Evolutionary conservation across 2,888 invertebrate species (phyloP).

Genomic region (Lobophora halterata): DNA sequence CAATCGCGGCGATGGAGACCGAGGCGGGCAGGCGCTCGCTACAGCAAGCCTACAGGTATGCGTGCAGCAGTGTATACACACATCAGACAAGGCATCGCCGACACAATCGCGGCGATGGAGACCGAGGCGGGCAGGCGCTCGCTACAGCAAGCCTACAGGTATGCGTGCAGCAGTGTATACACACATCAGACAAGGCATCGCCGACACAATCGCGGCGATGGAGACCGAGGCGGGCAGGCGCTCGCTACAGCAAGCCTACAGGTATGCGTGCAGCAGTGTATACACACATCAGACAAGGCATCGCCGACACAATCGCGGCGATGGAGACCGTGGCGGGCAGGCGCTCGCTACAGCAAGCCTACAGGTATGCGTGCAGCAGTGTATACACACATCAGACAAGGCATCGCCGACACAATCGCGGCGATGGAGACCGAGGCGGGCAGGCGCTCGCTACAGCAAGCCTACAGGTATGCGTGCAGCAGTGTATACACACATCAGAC

Average conservation of each 20-base stretch:
- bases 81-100: conserved; percentile 58
- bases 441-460: too few species aligned
- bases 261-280: conserved; percentile 63
- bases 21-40: conserved; percentile 51
- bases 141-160: conserved; percentile 56
- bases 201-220: conserved; percentile 55
- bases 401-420: too few species aligned
- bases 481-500: too few species aligned
- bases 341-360: conserved; percentile 46
- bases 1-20: conserved; percentile 52
- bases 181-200: conserved; percentile 56
- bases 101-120: conserved; percentile 53
- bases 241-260: conserved; percentile 49
- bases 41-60: conserved; percentile 57
- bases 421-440: too few species aligned
- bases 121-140: conserved; percentile 52
- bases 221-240: conserved; percentile 53
- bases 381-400: too few species aligned
- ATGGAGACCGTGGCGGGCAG: conserved; percentile 56
- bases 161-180: conserved; percentile 60
- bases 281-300: conserved; percentile 56
- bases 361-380: too few species aligned
- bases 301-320: conserved; percentile 55
- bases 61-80: conserved; percentile 57
- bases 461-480: too few species aligned